phyloP scores from a whole-genome alignment of 92 coral and sea anemone genomes.

The Epizoanthus scotinus region DNA sequence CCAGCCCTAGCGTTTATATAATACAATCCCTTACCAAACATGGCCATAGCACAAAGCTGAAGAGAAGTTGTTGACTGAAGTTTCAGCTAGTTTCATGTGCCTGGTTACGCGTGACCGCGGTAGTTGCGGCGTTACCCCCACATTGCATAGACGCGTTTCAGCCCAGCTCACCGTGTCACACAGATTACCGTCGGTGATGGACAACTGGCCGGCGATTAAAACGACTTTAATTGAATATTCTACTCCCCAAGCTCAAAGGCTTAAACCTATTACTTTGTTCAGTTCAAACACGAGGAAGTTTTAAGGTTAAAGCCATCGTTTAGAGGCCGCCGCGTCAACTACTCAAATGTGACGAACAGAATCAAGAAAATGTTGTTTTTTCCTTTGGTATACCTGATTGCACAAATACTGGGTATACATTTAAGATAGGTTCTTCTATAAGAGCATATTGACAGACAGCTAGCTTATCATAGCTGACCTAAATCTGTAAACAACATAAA shows the following conservation, averaged over 20 bases:
- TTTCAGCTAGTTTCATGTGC: constrained; percentile 25
- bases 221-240: neutral
- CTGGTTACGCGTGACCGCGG: constrained; percentile 6
- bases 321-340: too few relatives aligned
- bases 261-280: neutral
- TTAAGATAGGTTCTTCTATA: too few relatives aligned
- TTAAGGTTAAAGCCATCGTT: neutral
- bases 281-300: neutral
- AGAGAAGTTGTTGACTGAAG: neutral
- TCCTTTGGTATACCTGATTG: too few relatives aligned
- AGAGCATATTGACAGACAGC: neutral
- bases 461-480: neutral
- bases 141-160: constrained; percentile 18
- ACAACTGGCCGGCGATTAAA: neutral
- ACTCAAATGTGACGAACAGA: too few relatives aligned
- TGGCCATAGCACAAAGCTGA: constrained; percentile 12
- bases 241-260: neutral
- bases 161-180: neutral
- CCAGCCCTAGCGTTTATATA: constrained; percentile 9
- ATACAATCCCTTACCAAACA: constrained; percentile 25
- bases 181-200: neutral
- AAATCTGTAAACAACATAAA: neutral
- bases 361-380: too few relatives aligned
- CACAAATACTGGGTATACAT: too few relatives aligned
- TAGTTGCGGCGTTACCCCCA: constrained; percentile 28